Conservation (phyloP, 2,888 invertebrate species). For the Cryptocephalus primarius region DNA sequence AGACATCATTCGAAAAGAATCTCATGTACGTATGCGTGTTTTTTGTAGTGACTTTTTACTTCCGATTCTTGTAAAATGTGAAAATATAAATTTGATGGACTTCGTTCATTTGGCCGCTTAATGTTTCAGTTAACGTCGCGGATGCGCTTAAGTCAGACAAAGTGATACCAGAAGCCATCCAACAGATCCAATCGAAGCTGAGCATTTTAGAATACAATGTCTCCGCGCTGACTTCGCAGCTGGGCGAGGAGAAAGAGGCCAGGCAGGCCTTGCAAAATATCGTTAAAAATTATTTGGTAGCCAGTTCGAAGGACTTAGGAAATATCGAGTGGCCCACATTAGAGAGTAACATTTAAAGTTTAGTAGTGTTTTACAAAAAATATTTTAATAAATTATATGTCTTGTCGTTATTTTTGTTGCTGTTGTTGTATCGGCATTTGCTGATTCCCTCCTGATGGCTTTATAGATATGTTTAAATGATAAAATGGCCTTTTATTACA, state of each 20-base stretch:
- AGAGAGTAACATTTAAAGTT: slow-evolving; percentile 22
- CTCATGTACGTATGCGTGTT: neutral
- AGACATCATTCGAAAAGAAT: no score
- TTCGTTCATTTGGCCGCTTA: neutral
- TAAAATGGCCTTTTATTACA: no score
- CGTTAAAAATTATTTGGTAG: slow-evolving; percentile 23
- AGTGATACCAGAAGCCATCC: slow-evolving; percentile 21
- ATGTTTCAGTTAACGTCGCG: slow-evolving; percentile 22
- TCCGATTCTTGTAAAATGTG: neutral
- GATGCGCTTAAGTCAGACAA: slow-evolving; percentile 24
- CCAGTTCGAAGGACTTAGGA: slow-evolving; percentile 27
- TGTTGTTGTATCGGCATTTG: no score
- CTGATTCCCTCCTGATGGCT: no score
- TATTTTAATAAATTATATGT: no score
- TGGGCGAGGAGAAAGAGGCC: slow-evolving; percentile 33
- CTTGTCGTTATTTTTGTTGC: no score
- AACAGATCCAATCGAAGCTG: slow-evolving; percentile 23
- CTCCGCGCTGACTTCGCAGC: slow-evolving; percentile 27
- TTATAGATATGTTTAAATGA: no score
- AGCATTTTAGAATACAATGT: slow-evolving; percentile 33
- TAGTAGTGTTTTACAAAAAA: no score
- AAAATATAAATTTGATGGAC: neutral
- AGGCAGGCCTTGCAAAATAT: slow-evolving; percentile 26
- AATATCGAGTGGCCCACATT: slow-evolving; percentile 33
- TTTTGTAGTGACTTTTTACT: neutral